Base-by-base conservation (phyloP, 2,797 vertebrate species). In the Megaceryle alcyon region DNA sequence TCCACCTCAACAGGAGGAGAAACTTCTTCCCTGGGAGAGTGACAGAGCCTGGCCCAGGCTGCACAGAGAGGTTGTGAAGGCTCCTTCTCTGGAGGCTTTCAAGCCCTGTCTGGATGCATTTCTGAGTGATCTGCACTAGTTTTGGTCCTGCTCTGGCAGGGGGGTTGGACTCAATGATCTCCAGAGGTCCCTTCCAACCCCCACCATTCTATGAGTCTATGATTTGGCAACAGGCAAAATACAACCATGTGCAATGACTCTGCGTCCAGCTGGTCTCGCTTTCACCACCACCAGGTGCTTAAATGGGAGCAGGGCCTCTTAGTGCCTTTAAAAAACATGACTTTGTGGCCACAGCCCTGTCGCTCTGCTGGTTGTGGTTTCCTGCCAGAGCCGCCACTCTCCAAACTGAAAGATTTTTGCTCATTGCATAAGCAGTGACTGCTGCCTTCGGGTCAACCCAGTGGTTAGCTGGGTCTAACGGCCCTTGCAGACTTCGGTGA, bases 391-490 rank as follows among this genome's bases (percentile, higher is more conserved):
- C 63, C 20, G 12, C 48, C 5, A 5, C 48, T n/a, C 77, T n/a
- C 59, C 7, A 43, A 80, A 33, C 48, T 2, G 1, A 26, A 60
- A 79, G 11, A 2, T 1, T 59, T 48, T 16, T 63, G 23, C 41
- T 33, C 2, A 0, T 28, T 31, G 15, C 17, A 31, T 33, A 25
- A 80, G 33, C 46, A 2, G 28, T 1, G n/a, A 43, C 21, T 2
- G 60, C 35, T 2, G 35, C 1, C 4, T 12, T 18, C 23, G 35
- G 29, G 53, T 59, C 39, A 51, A 15, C 12, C 12, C 7, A 1
- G 20, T 0, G 7, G 13, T 28, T 22, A 9, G 33, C 53, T 12
- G 61, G 0, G 15, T 21, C 68, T 10, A 12, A 29, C 9, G 3
- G 63, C 23, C 14, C 25, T 16, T 3, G 6, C 43, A 2, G 18